Percentiles rank a stretch among this genome's conserved stretches.
phyloP scores from a whole-genome alignment of 2,797 vertebrate species.

The Micrastur ruficollis region DNA sequence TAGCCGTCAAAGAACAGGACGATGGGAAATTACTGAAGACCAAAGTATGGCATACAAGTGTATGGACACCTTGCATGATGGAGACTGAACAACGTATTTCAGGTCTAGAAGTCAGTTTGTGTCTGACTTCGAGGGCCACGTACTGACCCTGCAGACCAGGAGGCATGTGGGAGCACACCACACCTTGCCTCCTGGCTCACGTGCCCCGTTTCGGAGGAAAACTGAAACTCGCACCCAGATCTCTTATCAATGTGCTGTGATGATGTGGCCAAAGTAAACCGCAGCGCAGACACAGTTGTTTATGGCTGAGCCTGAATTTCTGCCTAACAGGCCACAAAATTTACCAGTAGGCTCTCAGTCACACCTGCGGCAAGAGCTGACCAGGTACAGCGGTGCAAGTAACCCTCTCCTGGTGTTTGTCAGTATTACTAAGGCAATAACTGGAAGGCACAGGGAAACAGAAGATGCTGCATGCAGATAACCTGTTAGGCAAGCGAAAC shows the following conservation, averaged over 20 bases:
- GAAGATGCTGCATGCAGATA: background rate
- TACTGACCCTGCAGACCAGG: background rate
- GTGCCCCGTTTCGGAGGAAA: background rate
- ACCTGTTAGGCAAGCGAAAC: background rate
- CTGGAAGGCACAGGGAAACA: background rate
- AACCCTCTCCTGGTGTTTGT: background rate
- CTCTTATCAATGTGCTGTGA: background rate
- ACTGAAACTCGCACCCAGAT: background rate
- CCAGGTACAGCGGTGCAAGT: background rate
- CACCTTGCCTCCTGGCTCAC: accelerated
- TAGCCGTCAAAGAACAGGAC: background rate
- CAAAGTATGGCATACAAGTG: background rate
- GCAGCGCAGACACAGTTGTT: background rate
- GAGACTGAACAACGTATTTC: background rate
- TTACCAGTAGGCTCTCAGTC: background rate
- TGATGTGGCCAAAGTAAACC: background rate
- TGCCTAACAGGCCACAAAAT: background rate
- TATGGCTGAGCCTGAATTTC: background rate
- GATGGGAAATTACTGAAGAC: background rate
- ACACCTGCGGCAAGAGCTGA: background rate
- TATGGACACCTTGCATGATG: background rate
- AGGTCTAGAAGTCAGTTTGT: background rate
- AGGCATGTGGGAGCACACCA: background rate
- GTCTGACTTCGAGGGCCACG: background rate
- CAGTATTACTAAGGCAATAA: background rate